Evolutionary conservation across 2,113 vertebrate genomes (phyloP).

Genomic region (Rallus limicola): DNA sequence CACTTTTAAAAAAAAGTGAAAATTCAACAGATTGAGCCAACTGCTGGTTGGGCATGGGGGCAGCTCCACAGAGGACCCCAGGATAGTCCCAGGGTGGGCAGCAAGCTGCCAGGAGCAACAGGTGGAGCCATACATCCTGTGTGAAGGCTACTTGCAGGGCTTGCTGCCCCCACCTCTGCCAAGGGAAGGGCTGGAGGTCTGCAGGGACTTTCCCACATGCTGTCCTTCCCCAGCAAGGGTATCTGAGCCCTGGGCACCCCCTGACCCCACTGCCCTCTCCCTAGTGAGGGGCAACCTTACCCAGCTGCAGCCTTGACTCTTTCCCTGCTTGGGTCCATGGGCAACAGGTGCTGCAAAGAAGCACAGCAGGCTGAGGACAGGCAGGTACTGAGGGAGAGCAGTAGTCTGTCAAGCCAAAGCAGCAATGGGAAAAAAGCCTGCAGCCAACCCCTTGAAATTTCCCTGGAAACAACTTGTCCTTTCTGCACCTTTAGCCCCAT

Average conservation of each 20-base stretch:
- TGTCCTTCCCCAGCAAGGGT: background rate
- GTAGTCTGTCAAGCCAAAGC: background rate
- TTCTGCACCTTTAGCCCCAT: background rate
- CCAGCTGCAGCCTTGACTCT: background rate
- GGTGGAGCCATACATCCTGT: background rate
- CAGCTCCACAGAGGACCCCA: too few species aligned
- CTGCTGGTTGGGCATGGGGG: background rate
- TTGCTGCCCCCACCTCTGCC: too few species aligned
- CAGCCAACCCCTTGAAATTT: background rate
- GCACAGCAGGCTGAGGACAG: background rate
- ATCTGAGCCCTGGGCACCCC: fast-evolving
- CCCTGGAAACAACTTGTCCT: background rate
- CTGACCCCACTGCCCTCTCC: background rate
- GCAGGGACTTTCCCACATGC: background rate
- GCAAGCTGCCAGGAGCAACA: background rate
- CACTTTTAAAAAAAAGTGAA: background rate
- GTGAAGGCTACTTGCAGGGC: background rate
- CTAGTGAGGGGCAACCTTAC: background rate
- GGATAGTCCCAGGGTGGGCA: fast-evolving
- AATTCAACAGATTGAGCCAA: background rate
- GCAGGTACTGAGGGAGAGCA: background rate
- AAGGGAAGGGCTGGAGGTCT: background rate
- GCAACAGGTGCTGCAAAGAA: background rate
- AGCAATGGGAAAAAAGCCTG: background rate
- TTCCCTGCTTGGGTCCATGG: background rate